phyloP scores from a whole-genome alignment of 2,797 vertebrate genomes.

The Gymnoscopelus braueri region DNA sequence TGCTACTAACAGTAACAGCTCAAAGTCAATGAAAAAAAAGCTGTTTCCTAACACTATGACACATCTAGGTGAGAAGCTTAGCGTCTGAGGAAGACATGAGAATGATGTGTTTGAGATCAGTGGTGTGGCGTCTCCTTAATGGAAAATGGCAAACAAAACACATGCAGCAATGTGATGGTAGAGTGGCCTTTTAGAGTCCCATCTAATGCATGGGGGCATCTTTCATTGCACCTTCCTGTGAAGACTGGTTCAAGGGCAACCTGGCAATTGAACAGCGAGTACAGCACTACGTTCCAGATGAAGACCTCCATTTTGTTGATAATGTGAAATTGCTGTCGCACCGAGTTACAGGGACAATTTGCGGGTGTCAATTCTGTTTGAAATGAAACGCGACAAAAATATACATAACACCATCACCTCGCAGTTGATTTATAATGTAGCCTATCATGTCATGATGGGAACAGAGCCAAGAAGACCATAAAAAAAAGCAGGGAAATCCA shows the following conservation, averaged over 20 bases:
- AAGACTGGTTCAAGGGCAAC: conserved; percentile 27
- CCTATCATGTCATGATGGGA: too few species aligned
- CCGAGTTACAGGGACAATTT: conserved; percentile 4
- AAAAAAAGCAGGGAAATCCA: too few species aligned
- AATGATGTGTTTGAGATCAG: conserved; percentile 6
- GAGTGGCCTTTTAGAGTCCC: conserved; percentile 16
- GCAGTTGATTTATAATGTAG: too few species aligned
- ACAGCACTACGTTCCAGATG: conserved; percentile 17
- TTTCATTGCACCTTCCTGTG: conserved; percentile 25
- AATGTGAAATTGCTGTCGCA: conserved; percentile 9
- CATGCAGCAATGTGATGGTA: conserved; percentile 28
- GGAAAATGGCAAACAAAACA: conserved; percentile 47
- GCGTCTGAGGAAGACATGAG: conserved; percentile 26
- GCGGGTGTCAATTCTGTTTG: too few species aligned
- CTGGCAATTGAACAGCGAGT: conserved; percentile 35
- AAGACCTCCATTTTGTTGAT: conserved; percentile 31
- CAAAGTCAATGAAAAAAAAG: conserved; percentile 26
- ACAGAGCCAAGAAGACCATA: too few species aligned
- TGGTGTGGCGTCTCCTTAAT: conserved; percentile 33
- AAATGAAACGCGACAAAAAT: too few species aligned
- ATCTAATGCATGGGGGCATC: too few species aligned
- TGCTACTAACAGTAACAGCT: conserved; percentile 26
- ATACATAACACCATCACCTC: not conserved
- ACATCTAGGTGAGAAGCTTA: conserved; percentile 31
- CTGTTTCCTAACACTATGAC: conserved; percentile 24